Percentiles rank a stretch among this genome's conserved stretches.
phyloP scores from a whole-genome alignment of 2,888 invertebrate species.

The Coelopa pilipes region DNA sequence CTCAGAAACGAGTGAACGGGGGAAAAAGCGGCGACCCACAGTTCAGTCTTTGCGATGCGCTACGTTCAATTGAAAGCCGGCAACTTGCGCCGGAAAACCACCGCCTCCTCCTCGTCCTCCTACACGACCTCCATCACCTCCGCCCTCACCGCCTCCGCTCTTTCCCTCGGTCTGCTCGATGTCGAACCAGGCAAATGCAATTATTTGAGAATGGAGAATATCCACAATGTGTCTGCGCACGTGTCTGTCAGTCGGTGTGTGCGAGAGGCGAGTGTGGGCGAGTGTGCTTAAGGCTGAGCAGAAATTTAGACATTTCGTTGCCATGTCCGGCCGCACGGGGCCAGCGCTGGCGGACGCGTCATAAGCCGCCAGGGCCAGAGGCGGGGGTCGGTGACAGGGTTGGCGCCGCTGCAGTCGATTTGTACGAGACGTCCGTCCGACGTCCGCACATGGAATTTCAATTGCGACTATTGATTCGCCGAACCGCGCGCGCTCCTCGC shows the following conservation, averaged over 20 bases:
- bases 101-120: no score
- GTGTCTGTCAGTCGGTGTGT: neutral
- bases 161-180: neutral
- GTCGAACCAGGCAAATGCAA: conserved; percentile 29
- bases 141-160: neutral
- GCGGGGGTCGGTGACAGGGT: neutral
- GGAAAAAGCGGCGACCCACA: neutral
- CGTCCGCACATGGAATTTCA: conserved; percentile 34
- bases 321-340: neutral
- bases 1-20: conserved; percentile 1
- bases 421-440: conserved; percentile 11
- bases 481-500: neutral
- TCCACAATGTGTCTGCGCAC: neutral
- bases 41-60: neutral
- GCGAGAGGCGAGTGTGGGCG: conserved; percentile 5
- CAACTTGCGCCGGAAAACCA: conserved; percentile 2
- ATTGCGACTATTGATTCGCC: conserved; percentile 25
- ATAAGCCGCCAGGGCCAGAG: conserved; percentile 7
- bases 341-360: conserved; percentile 7
- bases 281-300: neutral
- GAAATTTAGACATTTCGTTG: conserved; percentile 30
- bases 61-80: neutral
- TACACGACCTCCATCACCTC: no score
- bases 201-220: conserved; percentile 38
- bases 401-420: neutral